Base-by-base conservation (phyloP, 2,888 invertebrate species). In the Ditylenchus weischeri region DNA sequence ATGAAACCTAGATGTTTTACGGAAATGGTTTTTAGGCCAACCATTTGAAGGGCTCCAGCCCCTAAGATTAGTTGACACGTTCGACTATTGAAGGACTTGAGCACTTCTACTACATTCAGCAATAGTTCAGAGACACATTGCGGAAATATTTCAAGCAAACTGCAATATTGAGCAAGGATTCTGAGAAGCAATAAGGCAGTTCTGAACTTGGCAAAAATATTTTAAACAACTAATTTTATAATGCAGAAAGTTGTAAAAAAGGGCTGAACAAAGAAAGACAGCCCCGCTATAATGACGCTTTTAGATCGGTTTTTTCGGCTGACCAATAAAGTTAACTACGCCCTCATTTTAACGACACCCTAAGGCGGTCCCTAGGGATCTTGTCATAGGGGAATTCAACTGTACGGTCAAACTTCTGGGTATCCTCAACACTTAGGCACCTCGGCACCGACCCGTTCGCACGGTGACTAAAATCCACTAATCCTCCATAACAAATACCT, bases 21-120 rank as follows among this genome's bases (percentile, higher is more conserved):
- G 6, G 94, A 93, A 74, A 94, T 94, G 36, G 92, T 93, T 75
- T 85, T 86, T 58, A 87, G 78, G 0, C 95, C 95, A 49, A 93
- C 93, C 72, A 92, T 90, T 81, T 92, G 90, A 82, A 96, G 88
- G 8, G 98, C 96, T 57, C 95, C 95, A 51, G 95, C 96, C 57
- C 95, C 96, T 65, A 98, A 87, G 65, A 98, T 91, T 76, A 98
- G 87, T 84, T 95, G 94, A 85, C 92, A 94, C 2, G 86, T 85
- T 66, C 86, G 82, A 4, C 86, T 86, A 69, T 79, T 87, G 78
- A 87, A 87, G 64, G 83, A 83, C 84, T 86, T 83, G 21, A 84
- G 70, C n/a, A 86, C 73, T 68, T 86, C 85, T 49, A 86, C 78
- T 4, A 86, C 66, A 85, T 84, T 94, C 21, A 76, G 36, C n/a